Percentiles rank a stretch among this genome's conserved stretches.
phyloP scores from a whole-genome alignment of 2,797 vertebrate genomes.

The Macropus fuliginosus region DNA sequence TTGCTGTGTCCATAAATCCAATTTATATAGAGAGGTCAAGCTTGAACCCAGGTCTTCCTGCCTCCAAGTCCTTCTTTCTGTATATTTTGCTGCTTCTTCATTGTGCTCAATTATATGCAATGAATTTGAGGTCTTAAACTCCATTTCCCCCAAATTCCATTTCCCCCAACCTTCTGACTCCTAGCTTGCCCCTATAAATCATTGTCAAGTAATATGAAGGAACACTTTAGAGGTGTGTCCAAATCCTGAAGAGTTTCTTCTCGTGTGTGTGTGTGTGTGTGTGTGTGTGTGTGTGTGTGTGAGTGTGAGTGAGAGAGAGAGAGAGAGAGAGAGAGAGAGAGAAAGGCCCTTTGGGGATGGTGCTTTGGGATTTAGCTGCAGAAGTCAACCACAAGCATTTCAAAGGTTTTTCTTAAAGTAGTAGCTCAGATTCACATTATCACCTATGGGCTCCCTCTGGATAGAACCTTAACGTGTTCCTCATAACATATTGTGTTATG shows the following conservation, averaged over 20 bases:
- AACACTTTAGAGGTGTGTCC: neutral
- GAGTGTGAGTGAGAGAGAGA: too few relatives aligned
- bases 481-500: slow-evolving; percentile 22
- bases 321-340: too few relatives aligned
- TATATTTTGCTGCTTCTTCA: neutral
- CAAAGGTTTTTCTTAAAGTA: neutral
- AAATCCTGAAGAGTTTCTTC: neutral
- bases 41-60: neutral
- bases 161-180: neutral
- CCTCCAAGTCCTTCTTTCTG: neutral
- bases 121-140: neutral
- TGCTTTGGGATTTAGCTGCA: neutral
- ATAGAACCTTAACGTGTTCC: slow-evolving; percentile 17
- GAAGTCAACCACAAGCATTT: slow-evolving; percentile 7
- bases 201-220: neutral
- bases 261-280: neutral
- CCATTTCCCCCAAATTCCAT: neutral
- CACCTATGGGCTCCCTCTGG: slow-evolving; percentile 28
- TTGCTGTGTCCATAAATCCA: neutral
- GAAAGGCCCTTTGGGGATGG: neutral
- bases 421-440: neutral
- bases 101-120: neutral
- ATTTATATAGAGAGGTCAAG: neutral
- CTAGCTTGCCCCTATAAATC: neutral
- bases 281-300: too few relatives aligned